phyloP scores from a whole-genome alignment of 2,888 invertebrate genomes.

The Gymnoscelis rufifasciata region DNA sequence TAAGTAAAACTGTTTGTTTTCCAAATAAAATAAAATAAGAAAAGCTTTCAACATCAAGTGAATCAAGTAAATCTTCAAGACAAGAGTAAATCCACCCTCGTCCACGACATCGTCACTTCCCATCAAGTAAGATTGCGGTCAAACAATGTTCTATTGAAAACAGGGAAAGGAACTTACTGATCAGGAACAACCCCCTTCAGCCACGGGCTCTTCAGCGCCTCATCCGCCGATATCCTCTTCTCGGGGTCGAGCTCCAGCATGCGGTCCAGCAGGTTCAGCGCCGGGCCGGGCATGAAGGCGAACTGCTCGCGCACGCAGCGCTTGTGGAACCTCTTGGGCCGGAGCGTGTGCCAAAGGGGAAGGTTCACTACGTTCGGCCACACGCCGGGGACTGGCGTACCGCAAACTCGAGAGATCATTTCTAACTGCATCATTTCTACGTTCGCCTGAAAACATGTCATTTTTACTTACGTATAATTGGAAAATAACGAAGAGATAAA shows the following conservation, averaged over 20 bases:
- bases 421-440: slow-evolving; percentile 96
- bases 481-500: too few relatives aligned
- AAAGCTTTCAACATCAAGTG: too few relatives aligned
- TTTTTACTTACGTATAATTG: too few relatives aligned
- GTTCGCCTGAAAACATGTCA: too few relatives aligned
- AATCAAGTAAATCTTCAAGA: too few relatives aligned
- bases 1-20: too few relatives aligned
- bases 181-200: slow-evolving; percentile 93
- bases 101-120: too few relatives aligned
- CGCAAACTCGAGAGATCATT: slow-evolving; percentile 95
- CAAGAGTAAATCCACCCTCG: too few relatives aligned
- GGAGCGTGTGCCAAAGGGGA: slow-evolving; percentile 93
- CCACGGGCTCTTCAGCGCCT: slow-evolving; percentile 95
- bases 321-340: slow-evolving; percentile 93
- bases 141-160: too few relatives aligned
- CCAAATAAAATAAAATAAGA: too few relatives aligned
- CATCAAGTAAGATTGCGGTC: too few relatives aligned
- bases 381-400: slow-evolving; percentile 96
- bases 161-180: slow-evolving; percentile 82
- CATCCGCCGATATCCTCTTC: slow-evolving; percentile 94
- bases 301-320: slow-evolving; percentile 95
- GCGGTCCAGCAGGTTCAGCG: slow-evolving; percentile 93
- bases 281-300: slow-evolving; percentile 91
- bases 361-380: slow-evolving; percentile 98
- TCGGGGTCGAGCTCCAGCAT: slow-evolving; percentile 98